These are phyloP conservation scores for Agrochola lota DNA, from an alignment of 2,888 invertebrate genomes.

Conservation along the genomic window DNA sequence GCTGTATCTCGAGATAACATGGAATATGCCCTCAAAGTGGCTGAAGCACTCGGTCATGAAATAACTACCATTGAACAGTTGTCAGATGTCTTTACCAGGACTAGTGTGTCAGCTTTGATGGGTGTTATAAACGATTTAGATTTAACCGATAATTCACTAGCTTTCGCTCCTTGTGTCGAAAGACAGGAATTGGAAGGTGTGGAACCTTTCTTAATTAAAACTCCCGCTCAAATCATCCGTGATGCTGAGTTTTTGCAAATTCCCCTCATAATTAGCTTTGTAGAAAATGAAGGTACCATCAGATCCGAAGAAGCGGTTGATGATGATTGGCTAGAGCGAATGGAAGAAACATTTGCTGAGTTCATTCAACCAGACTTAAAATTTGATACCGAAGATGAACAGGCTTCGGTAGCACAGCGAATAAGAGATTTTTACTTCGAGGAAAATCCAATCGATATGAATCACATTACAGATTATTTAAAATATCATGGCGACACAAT, in stretches of 20 bases:
- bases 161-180: conserved; percentile 87
- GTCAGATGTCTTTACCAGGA: conserved; percentile 79
- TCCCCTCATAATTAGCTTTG: conserved; percentile 84
- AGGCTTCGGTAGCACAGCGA: conserved; percentile 66
- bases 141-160: conserved; percentile 82
- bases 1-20: conserved; percentile 84
- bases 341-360: conserved; percentile 79
- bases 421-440: conserved; percentile 80
- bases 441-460: conserved; percentile 67
- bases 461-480: conserved; percentile 74
- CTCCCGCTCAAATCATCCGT: conserved; percentile 77
- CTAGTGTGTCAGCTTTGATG: conserved; percentile 83
- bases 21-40: conserved; percentile 81
- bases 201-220: conserved; percentile 78
- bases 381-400: conserved; percentile 74
- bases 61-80: conserved; percentile 74
- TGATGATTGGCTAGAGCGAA: conserved; percentile 80
- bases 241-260: conserved; percentile 76
- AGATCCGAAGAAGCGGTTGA: conserved; percentile 78
- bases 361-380: conserved; percentile 83
- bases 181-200: conserved; percentile 70
- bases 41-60: conserved; percentile 83
- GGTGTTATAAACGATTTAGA: conserved; percentile 84
- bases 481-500: conserved; percentile 85
- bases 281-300: conserved; percentile 85